Base-by-base conservation (phyloP, 2,888 invertebrate genomes). In the Pherbina coryleti region DNA sequence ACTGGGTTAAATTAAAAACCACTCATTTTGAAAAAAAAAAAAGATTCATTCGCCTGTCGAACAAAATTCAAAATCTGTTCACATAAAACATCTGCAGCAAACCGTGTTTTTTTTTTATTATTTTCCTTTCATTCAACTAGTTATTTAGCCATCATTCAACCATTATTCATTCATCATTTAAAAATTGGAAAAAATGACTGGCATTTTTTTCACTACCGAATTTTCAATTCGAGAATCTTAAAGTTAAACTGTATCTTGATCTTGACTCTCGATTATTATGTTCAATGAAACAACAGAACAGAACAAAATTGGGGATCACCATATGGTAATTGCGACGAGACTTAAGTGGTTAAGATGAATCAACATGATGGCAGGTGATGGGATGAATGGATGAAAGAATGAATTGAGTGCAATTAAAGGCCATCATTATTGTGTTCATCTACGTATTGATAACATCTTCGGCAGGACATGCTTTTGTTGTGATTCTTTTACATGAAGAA, bases 231-330 rank as follows among this genome's bases (percentile, higher is more conserved):
- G 55, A 55, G 55, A 55, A 19, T 55, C 55, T 55, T 55, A 2
- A 55, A 55, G 55, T 14, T 55, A 22, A 55, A 55, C 19, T 22
- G 19, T 55, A 22, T 55, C 44, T 44, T 44, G 44, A 44, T 44
- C 44, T 44, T 44, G 44, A 44, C 44, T 44, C 14, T 44, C 44
- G 11, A 11, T 44, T 44, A 44, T 44, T 11, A 44, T 44, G 44
- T 44, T 14, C 79, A 81, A 81, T 77, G 81, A 84, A 85, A 84
- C 2, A 44, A 84, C 84, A 84, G 81, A 85, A 85, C 85, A 44
- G 3, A 85, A 85, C 85, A 84, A 85, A 85, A 85, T 85, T 85
- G 85, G 84, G 83, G 84, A 85, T 85, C 85, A 84, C 83, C 84
- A 83, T 81, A 83, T 80, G 84, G 84, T 85, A 85, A 85, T 85